Base-by-base conservation (phyloP, 2,113 vertebrate genomes). In the Sardina pilchardus region DNA sequence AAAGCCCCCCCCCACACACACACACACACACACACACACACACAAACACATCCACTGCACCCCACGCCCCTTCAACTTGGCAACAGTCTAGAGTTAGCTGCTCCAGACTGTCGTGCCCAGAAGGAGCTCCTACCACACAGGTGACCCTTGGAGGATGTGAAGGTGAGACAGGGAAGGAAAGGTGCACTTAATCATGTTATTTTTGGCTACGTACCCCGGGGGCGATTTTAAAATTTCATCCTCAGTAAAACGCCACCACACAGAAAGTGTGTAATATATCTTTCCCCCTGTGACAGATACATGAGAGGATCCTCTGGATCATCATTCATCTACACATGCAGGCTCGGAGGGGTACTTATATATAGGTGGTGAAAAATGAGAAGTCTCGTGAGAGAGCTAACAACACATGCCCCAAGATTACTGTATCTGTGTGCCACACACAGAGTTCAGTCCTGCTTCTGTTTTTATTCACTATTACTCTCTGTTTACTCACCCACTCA, bases 151-250 rank as follows among this genome's bases (percentile, higher is more conserved):
- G 63, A 34, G 10, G 34, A 8, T 71, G 26, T 30, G n/a, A 9
- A n/a, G 21, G 56, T 63, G 5, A 30, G 16, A 71, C 34, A 34
- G 63, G 34, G n/a, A 71, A 43, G 30, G 53, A 80, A 81, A 30
- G 47, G 48, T n/a, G n/a, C 5, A 87, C 87, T 47, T 87, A 9
- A 21, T 48, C 43, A 78, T 42, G 39, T 63, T 81, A 67, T 78
- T 88, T 30, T 71, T 12, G 30, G 63, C 9, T 26, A 71, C 26
- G 10, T 14, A 30, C n/a, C 26, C 59, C n/a, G 34, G 26, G 50
- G 63, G 26, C 63, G 14, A 34, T 30, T 71, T 34, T 30, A 71
- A 63, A 63, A n/a, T 63, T 63, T 63, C 24, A 71, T 71, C 14
- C 30, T 24, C 26, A 26, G 7, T 71, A 71, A 71, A 71, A 71